Evolutionary conservation across 2,888 invertebrate species (phyloP).

Genomic region (Xanthorhoe spadicearia): DNA sequence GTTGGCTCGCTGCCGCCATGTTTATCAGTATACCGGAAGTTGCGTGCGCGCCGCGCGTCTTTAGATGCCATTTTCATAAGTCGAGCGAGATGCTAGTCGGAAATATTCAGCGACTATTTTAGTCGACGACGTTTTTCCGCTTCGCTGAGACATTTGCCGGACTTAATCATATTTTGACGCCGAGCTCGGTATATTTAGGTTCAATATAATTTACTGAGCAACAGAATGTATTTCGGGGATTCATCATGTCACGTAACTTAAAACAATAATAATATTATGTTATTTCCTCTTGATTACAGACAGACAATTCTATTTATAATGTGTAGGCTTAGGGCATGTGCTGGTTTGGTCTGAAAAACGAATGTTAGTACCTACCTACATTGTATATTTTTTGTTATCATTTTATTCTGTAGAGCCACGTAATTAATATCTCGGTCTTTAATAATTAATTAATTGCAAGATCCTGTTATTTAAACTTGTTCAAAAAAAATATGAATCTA

Average conservation of each 20-base stretch:
- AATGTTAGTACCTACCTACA: background rate
- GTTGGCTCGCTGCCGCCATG: constrained; percentile 81
- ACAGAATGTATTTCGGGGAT: constrained; percentile 63
- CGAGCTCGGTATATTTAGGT: constrained; percentile 69
- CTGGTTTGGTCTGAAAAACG: background rate
- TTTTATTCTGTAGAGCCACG: background rate
- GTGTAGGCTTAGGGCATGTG: background rate
- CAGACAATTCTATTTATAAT: constrained; percentile 7
- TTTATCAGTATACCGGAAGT: constrained; percentile 83
- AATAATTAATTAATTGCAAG: background rate
- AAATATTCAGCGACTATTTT: constrained; percentile 80
- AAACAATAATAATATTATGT: constrained; percentile 3
- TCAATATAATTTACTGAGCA: constrained; percentile 56
- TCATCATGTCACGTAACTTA: constrained; percentile 36
- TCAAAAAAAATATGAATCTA: too few species aligned
- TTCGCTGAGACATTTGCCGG: constrained; percentile 75
- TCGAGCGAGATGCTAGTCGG: constrained; percentile 73
- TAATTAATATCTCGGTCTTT: background rate
- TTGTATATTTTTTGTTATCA: background rate
- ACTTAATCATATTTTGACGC: constrained; percentile 79
- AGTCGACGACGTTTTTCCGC: constrained; percentile 79
- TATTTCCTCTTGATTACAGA: constrained; percentile 12
- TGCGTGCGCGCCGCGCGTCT: constrained; percentile 82
- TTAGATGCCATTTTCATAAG: constrained; percentile 78
- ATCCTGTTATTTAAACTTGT: too few species aligned